These are phyloP conservation scores for Physocephala rufipes DNA, from an alignment of 2,888 invertebrate genomes.

Conservation along the genomic window DNA sequence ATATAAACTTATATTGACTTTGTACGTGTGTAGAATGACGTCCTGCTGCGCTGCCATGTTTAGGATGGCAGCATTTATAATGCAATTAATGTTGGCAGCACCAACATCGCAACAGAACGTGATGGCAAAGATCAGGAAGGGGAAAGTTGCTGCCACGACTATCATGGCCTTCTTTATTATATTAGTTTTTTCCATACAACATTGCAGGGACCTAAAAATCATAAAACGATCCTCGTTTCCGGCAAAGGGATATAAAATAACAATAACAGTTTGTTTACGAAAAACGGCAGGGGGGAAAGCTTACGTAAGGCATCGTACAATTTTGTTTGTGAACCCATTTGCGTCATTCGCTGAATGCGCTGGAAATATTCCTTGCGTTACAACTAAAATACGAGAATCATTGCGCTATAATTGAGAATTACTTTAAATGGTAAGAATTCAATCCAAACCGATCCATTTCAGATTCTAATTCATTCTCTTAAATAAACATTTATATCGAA, in stretches of 20 bases:
- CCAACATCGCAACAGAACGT: constrained; percentile 24
- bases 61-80: constrained; percentile 26
- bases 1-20: constrained; percentile 23
- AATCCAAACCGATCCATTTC: neutral
- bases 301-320: neutral
- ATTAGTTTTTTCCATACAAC: neutral
- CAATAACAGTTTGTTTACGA: constrained; percentile 14
- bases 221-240: neutral
- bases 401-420: constrained; percentile 28
- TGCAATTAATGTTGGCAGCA: constrained; percentile 24
- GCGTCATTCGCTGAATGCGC: constrained; percentile 16
- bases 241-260: constrained; percentile 14
- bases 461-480: constrained; percentile 22
- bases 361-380: too few species aligned
- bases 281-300: neutral
- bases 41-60: constrained; percentile 19
- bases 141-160: too few species aligned
- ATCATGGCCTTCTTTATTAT: neutral
- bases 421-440: constrained; percentile 18
- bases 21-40: constrained; percentile 27
- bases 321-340: neutral
- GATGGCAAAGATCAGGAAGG: neutral
- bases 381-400: constrained; percentile 3
- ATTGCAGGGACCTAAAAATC: too few species aligned
- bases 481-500: constrained; percentile 11